A percentile compares a stretch with the other conserved stretches of the same genome.
Conservation (phyloP, 1,140 invertebrate genomes). For the Brachionus manjavacas region DNA sequence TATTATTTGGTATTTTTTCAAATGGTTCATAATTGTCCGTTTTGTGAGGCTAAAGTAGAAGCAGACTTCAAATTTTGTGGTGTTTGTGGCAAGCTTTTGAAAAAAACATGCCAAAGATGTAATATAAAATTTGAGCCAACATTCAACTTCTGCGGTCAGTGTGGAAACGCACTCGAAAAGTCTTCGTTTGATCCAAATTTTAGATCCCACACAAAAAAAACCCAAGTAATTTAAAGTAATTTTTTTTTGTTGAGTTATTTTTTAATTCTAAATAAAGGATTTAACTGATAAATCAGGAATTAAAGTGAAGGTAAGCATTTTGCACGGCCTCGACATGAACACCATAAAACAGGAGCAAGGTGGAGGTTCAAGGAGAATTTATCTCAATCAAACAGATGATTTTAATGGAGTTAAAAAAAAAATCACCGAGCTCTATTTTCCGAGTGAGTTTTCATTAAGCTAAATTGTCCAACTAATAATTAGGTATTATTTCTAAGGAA, state of each 20-base stretch:
- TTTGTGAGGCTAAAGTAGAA: not conserved
- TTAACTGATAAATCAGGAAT: not conserved
- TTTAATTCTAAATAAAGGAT: not conserved
- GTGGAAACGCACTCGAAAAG: not conserved
- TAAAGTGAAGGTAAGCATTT: constrained; percentile 10
- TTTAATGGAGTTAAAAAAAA: not conserved
- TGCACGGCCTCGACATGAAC: not conserved
- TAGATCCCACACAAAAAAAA: not conserved
- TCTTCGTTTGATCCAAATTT: not conserved
- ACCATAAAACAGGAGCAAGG: constrained; percentile 13
- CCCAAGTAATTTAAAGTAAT: too few relatives aligned
- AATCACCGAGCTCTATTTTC: constrained; percentile 26
- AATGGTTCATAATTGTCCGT: not conserved
- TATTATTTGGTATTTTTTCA: not conserved
- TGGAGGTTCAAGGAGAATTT: not conserved
- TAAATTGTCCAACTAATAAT: not conserved
- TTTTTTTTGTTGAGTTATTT: too few relatives aligned
- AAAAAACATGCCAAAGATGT: not conserved
- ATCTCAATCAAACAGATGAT: not conserved
- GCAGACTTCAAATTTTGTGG: constrained; percentile 25
- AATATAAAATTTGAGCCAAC: not conserved
- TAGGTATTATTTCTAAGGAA: not conserved
- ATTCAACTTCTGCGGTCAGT: constrained; percentile 11
- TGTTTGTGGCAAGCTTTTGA: not conserved
- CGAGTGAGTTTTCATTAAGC: not conserved